Percentiles rank a stretch among this genome's conserved stretches.
phyloP scores from a whole-genome alignment of 2,113 vertebrate species.

The Cinclus mexicanus region DNA sequence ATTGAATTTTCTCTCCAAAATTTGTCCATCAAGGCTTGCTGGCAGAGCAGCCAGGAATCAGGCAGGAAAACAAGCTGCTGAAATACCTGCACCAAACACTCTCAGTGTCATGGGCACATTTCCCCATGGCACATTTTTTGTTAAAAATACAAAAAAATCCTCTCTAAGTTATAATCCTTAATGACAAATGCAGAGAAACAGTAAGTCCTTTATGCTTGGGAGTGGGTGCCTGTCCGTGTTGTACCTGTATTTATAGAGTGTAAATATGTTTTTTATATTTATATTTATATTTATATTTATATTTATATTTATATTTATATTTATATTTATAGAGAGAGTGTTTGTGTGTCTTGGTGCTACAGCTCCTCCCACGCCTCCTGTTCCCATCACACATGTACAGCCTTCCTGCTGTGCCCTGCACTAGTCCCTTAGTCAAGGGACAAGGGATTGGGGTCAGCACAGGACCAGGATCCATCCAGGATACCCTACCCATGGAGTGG shows the following conservation, averaged over 20 bases:
- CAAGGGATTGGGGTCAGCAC: neutral
- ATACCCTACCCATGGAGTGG: rapidly evolving
- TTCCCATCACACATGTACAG: rapidly evolving
- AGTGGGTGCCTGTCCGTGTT: neutral
- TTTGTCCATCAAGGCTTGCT: neutral
- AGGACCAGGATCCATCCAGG: neutral
- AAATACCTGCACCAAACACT: neutral
- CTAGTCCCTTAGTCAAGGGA: neutral
- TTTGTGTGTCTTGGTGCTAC: neutral
- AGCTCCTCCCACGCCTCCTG: rapidly evolving
- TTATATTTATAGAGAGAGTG: no score
- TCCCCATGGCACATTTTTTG: neutral
- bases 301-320: no score
- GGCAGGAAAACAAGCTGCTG: neutral
- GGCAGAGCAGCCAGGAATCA: neutral
- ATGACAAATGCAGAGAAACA: neutral
- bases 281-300: no score
- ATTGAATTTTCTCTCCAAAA: neutral
- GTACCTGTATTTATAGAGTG: neutral
- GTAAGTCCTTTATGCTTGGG: rapidly evolving
- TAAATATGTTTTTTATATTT: no score
- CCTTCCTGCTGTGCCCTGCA: neutral
- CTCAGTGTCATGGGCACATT: rapidly evolving
- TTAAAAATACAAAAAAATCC: neutral
- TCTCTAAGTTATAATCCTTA: neutral